Conservation (phyloP, 2,797 vertebrate genomes). For the Neomorphus geoffroyi region DNA sequence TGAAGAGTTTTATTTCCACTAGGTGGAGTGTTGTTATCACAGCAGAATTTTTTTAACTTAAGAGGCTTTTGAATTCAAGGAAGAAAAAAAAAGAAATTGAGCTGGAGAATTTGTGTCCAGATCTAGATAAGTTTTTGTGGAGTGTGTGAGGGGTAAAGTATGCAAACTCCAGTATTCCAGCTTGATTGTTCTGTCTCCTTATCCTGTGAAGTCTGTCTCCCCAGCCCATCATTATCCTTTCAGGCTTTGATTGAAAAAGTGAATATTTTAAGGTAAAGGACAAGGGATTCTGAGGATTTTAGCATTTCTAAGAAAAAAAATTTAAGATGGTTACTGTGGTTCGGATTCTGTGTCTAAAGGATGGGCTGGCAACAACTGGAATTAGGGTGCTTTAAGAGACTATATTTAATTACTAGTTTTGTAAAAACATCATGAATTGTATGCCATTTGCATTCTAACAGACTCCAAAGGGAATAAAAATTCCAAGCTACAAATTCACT, state of each 20-base stretch:
- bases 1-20: constrained; percentile 6
- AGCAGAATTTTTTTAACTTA: background rate
- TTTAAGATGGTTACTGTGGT: background rate
- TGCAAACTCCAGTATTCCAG: background rate
- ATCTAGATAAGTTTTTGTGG: background rate
- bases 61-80: background rate
- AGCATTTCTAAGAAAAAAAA: background rate
- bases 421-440: background rate
- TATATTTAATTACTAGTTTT: background rate
- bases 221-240: background rate
- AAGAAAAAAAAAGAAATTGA: background rate
- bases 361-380: background rate
- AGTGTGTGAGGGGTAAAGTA: background rate
- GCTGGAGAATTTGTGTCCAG: background rate
- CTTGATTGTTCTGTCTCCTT: background rate
- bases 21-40: constrained; percentile 65
- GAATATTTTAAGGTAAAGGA: background rate
- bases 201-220: background rate
- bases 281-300: background rate
- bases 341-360: background rate
- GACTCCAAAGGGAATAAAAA: background rate
- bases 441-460: background rate
- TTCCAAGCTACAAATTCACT: background rate
- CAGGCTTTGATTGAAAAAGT: background rate
- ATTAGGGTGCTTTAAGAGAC: background rate